phyloP scores from a whole-genome alignment of 2,888 invertebrate species.

The Lottia scabra region DNA sequence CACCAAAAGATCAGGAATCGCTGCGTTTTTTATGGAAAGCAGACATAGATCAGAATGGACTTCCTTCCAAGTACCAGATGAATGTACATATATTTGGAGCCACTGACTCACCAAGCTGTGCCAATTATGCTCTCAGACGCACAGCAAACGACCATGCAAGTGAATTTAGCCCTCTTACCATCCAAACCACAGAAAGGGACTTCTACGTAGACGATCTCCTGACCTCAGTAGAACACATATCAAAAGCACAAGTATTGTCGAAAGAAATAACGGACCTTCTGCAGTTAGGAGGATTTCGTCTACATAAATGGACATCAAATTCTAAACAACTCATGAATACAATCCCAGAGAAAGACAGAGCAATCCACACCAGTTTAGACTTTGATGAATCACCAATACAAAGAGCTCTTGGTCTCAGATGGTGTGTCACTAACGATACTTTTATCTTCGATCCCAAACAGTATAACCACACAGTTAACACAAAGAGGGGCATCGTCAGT shows the following conservation, averaged over 20 bases:
- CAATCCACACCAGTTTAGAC: neutral
- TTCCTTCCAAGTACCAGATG: neutral
- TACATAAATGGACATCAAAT: neutral
- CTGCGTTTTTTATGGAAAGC: constrained; percentile 1
- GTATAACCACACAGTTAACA: neutral
- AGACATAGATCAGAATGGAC: neutral
- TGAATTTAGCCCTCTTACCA: neutral
- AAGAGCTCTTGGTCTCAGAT: constrained; percentile 8
- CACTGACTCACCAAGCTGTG: neutral
- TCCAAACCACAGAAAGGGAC: neutral
- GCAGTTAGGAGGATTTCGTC: neutral
- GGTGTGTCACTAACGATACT: neutral
- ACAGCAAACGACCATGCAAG: neutral
- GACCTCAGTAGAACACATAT: neutral
- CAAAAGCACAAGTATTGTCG: neutral
- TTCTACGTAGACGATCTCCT: constrained; percentile 2
- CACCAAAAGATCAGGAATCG: neutral
- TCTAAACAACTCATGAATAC: neutral
- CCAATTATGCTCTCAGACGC: constrained; percentile 6
- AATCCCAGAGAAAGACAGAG: neutral
- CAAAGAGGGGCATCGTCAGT: constrained; percentile 5
- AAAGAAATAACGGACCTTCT: neutral
- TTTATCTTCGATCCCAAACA: constrained; percentile 6
- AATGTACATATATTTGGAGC: constrained; percentile 7
- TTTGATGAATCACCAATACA: neutral